A percentile compares a stretch with the other conserved stretches of the same genome.
Evolutionary conservation across 2,888 invertebrate species (phyloP).

Genomic region (Amblyteles armatorius): DNA sequence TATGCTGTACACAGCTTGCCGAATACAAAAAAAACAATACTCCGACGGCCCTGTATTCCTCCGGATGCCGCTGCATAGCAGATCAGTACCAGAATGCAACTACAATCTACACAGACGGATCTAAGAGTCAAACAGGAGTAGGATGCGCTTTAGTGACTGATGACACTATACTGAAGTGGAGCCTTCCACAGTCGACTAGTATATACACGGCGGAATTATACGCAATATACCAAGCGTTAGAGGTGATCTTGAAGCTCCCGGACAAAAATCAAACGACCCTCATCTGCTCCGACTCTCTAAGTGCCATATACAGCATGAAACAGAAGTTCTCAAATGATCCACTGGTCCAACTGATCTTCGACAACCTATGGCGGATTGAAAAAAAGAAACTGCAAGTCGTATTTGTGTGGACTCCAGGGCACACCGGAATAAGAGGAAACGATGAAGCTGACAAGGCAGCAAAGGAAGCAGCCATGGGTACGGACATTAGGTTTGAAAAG

Average conservation of each 20-base stretch:
- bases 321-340: slow-evolving; percentile 3
- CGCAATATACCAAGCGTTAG: not conserved
- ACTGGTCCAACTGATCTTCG: not conserved
- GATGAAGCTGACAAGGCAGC: slow-evolving; percentile 9
- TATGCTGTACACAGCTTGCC: not conserved
- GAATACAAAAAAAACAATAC: not conserved
- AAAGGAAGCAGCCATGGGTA: slow-evolving; percentile 9
- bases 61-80: not conserved
- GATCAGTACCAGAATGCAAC: not conserved
- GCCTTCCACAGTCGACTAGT: not conserved
- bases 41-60: not conserved
- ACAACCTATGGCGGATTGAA: not conserved
- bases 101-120: slow-evolving; percentile 32
- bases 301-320: not conserved
- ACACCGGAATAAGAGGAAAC: slow-evolving; percentile 2
- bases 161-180: not conserved
- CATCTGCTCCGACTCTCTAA: not conserved
- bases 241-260: not conserved
- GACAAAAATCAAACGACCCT: not conserved
- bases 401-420: not conserved
- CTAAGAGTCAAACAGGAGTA: slow-evolving; percentile 1
- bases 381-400: not conserved
- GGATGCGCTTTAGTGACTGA: slow-evolving; percentile 8
- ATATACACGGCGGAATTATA: slow-evolving; percentile 2
- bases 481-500: no score